These are phyloP conservation scores for Miniopterus natalensis DNA, from an alignment of 2,113 vertebrate species.

Conservation along the genomic window DNA sequence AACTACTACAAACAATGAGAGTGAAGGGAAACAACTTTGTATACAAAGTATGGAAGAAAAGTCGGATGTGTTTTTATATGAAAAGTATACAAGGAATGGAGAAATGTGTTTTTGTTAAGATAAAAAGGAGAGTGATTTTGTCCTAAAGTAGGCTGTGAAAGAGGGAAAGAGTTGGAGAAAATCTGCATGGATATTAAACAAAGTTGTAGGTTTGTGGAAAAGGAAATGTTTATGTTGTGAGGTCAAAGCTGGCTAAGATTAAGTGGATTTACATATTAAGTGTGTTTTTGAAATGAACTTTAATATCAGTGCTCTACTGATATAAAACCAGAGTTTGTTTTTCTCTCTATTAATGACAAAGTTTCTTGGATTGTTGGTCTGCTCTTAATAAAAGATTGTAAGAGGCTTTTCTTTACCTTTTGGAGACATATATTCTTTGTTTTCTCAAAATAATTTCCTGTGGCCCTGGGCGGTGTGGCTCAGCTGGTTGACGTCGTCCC, in stretches of 20 bases:
- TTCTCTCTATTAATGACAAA: background rate
- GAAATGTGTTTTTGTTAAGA: background rate
- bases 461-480: too few species aligned
- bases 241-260: background rate
- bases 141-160: background rate
- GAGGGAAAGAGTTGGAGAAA: background rate
- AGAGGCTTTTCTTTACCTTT: slow-evolving; percentile 1
- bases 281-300: too few species aligned
- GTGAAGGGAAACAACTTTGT: background rate
- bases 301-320: background rate
- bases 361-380: background rate
- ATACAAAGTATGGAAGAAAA: background rate
- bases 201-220: background rate
- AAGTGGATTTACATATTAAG: background rate
- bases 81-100: background rate
- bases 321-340: background rate
- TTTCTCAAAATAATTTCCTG: background rate
- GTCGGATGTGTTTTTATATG: background rate
- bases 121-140: background rate
- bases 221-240: background rate
- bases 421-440: background rate
- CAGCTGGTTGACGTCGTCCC: too few species aligned
- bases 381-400: background rate
- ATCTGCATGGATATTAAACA: background rate
- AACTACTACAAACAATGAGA: background rate